Base-by-base conservation (phyloP, 2,113 vertebrate genomes). In the Callopanchax toddi region DNA sequence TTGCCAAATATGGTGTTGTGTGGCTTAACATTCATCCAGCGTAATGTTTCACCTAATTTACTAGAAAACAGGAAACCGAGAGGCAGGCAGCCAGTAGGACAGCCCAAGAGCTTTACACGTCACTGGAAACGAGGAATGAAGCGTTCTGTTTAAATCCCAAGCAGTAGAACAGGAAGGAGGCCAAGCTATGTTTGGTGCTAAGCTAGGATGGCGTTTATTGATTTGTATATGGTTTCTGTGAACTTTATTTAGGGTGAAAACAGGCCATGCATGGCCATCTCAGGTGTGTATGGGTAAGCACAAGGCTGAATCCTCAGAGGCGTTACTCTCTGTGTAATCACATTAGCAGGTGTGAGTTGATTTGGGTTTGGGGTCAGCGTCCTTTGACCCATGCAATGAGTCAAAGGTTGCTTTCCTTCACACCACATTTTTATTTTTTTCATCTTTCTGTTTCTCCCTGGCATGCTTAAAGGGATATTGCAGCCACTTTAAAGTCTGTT, bases 161-260 rank as follows among this genome's bases (percentile, higher is more conserved):
- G 81, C 82, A 84, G 54, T 18, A 55, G 34, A 45, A 54, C 39
- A 66, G 71, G 74, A 77, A 71, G 46, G 40, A 29, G 37, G 44
- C 74, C 49, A 60, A 57, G 26, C 22, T 26, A 45, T 85, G 85
- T 87, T 81, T 86, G 76, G 61, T 81, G 69, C 78, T 63, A 76
- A 78, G 82, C 85, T 70, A 5, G 36, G 68, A 65, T 21, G 52
- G 25, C 87, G 83, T 87, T 85, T 87, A 76, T 64, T 77, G 76
- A 74, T 79, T 74, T 87, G 77, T 84, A 75, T 84, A 83, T 17
- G 21, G 68, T 75, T 57, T 82, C 62, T 87, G 72, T 86, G 68
- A 82, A 84, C 78, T 79, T 86, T 89, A 84, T 91, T 89, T 86
- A 52, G 82, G 76, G 84, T 89, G 83, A 82, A 81, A 91, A 90